phyloP scores from a whole-genome alignment of 1,140 invertebrate species.

The Trichomalopsis sarcophagae region DNA sequence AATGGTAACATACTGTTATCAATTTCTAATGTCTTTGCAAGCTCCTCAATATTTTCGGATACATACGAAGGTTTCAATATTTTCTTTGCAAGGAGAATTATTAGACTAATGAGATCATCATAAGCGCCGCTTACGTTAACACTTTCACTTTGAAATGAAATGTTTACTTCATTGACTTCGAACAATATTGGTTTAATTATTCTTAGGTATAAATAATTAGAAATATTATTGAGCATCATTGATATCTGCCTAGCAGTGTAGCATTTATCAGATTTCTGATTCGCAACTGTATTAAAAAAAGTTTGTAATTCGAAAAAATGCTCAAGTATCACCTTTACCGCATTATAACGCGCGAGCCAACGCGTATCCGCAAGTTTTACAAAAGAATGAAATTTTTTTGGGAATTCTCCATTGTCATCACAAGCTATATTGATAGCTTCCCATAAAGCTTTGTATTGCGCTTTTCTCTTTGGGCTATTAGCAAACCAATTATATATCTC shows the following conservation, averaged over 20 bases:
- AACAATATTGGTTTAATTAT: conserved; percentile 35
- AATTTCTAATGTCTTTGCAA: background rate
- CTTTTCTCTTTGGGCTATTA: conserved; percentile 49
- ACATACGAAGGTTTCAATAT: conserved; percentile 27
- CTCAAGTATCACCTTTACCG: conserved; percentile 17
- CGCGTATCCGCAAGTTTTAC: conserved; percentile 2
- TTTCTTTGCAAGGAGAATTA: conserved; percentile 42
- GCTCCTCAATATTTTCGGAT: background rate
- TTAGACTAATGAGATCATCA: conserved; percentile 42
- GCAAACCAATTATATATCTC: conserved; percentile 59
- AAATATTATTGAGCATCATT: conserved; percentile 29
- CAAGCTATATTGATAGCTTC: conserved; percentile 49
- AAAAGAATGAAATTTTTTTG: conserved; percentile 19
- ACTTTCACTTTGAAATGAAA: conserved; percentile 43
- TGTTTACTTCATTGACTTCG: conserved; percentile 43
- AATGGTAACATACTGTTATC: background rate
- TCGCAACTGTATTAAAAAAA: conserved; percentile 37
- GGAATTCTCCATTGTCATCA: background rate
- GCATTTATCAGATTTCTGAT: conserved; percentile 22
- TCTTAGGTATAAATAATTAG: conserved; percentile 43
- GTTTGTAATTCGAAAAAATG: conserved; percentile 51
- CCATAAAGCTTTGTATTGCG: conserved; percentile 50
- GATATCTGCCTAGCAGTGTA: conserved; percentile 39
- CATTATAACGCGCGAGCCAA: conserved; percentile 22
- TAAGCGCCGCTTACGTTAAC: conserved; percentile 41